Base-by-base conservation (phyloP, 2,797 vertebrate species). In the Danio aesculapii region DNA sequence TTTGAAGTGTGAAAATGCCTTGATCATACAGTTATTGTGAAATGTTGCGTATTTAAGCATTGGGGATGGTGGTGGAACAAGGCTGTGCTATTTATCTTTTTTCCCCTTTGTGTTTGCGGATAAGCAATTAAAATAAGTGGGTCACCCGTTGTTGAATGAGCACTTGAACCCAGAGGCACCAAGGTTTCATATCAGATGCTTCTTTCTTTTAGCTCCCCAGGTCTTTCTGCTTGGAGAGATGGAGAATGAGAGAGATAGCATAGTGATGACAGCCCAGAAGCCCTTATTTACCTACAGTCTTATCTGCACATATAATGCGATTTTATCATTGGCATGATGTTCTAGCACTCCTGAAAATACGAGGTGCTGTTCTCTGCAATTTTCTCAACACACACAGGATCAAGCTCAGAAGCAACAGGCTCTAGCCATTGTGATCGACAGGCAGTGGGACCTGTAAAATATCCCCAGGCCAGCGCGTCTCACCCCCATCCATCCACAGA, bases 51-150 rank as follows among this genome's bases (percentile, higher is more conserved):
- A 88, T 92, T 91, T 91, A 92, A 90, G 87, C 87, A 83, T 30
- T 81, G 83, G 87, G 78, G 84, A 85, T 84, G 77, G 75, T 87
- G 86, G 77, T 90, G 79, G 89, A 94, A 93, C 89, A 92, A 91
- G 88, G 86, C 84, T 89, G 87, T 84, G 84, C 85, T 90, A 89
- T 93, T 91, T 91, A 90, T 91, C 83, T 80, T 90, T 84, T 86
- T 64, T 16, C 66, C 69, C 77, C 77, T 72, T 84, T 92, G 89
- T 91, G 90, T 94, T 93, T 92, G 88, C 87, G 89, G 88, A 86
- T 93, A 91, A 90, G 92, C 93, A 94, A 94, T 94, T 95, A 93
- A 94, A 94, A 92, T 88, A 95, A 93, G 88, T 95, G 89, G 93
- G 94, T 93, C 93, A 90, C 88, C 88, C 88, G 86, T 91, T 90